phyloP scores from a whole-genome alignment of 2,113 vertebrate genomes.

The Telmatochromis sp. region DNA sequence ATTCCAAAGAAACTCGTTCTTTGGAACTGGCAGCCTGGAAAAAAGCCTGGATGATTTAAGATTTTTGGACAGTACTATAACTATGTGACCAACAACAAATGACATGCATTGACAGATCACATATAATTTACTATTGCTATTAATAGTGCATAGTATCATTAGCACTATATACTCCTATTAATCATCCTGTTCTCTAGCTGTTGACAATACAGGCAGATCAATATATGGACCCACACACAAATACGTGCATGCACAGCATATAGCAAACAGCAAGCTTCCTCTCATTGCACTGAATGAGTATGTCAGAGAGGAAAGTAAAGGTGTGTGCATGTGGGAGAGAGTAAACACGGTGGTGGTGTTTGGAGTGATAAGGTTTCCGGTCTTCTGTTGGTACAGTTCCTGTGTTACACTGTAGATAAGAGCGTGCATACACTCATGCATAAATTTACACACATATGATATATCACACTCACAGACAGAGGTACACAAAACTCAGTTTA shows the following conservation, averaged over 20 bases:
- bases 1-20: not conserved
- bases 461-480: not conserved
- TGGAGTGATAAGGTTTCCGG: slow-evolving; percentile 54
- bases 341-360: slow-evolving; percentile 50
- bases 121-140: not conserved
- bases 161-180: not conserved
- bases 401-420: slow-evolving; percentile 60
- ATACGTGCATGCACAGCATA: not conserved
- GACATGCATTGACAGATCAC: not conserved
- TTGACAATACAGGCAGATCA: not conserved
- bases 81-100: not conserved
- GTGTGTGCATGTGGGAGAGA: not conserved
- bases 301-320: slow-evolving; percentile 16
- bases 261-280: not conserved
- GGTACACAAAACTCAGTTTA: not conserved
- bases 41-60: not conserved
- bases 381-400: slow-evolving; percentile 58
- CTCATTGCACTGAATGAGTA: slow-evolving; percentile 29
- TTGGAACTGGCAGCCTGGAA: not conserved
- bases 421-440: not conserved
- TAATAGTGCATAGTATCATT: not conserved
- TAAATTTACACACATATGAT: slow-evolving; percentile 9
- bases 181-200: not conserved
- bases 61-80: not conserved
- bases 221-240: not conserved